Evolutionary conservation across 2,113 vertebrate species (phyloP).

Genomic region (Nycticorax nycticorax): DNA sequence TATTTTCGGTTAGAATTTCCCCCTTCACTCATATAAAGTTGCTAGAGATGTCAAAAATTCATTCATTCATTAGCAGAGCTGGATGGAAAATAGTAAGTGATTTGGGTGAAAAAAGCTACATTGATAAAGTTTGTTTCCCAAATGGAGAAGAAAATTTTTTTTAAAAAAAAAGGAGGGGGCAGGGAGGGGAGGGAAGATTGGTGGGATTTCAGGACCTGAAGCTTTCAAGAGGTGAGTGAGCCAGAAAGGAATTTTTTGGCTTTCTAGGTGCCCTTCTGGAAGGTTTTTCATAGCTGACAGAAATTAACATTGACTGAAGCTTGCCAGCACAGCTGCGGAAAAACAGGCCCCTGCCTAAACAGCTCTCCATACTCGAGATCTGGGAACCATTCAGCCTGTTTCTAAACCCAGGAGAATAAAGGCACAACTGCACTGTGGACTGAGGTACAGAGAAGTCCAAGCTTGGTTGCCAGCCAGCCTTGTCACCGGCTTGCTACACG

Average conservation of each 20-base stretch:
- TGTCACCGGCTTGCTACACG: neutral
- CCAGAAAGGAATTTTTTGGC: neutral
- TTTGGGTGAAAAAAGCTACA: neutral
- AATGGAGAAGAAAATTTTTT: neutral
- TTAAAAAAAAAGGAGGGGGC: neutral
- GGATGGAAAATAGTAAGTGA: neutral
- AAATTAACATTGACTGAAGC: neutral
- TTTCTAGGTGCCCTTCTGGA: neutral
- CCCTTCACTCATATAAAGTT: neutral
- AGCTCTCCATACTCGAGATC: neutral
- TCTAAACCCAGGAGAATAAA: neutral
- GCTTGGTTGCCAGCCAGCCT: neutral
- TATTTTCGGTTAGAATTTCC: constrained; percentile 16
- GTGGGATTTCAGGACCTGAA: neutral
- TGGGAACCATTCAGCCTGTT: neutral
- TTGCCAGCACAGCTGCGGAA: constrained; percentile 23
- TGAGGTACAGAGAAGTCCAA: neutral
- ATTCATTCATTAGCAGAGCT: neutral
- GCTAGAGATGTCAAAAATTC: neutral
- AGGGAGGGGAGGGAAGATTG: neutral
- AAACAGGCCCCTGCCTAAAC: neutral
- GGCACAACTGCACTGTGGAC: neutral
- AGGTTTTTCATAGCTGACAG: neutral
- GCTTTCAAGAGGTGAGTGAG: neutral
- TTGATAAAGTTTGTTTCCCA: neutral